Percentiles rank a stretch among this genome's conserved stretches.
phyloP scores from a whole-genome alignment of 2,888 invertebrate genomes.

The Brachyopa scutellaris region DNA sequence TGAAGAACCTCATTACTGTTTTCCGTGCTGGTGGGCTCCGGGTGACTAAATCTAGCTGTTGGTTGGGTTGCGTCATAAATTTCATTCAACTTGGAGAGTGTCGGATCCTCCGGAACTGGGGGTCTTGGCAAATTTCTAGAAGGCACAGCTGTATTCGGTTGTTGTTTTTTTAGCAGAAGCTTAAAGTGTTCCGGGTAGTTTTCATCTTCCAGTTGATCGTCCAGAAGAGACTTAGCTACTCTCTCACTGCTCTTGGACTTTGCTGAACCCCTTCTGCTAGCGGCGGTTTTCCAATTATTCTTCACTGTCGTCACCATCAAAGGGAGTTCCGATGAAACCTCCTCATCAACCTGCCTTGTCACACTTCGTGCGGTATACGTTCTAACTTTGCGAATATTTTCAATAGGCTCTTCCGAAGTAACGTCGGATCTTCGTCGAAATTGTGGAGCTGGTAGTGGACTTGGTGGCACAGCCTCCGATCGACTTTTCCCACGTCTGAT shows the following conservation, averaged over 20 bases:
- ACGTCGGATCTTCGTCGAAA: constrained; percentile 36
- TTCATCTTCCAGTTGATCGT: constrained; percentile 85
- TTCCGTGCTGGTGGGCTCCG: constrained; percentile 34
- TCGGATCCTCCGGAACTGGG: constrained; percentile 9
- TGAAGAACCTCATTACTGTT: constrained; percentile 48
- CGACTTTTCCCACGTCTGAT: constrained; percentile 7
- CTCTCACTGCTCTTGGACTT: constrained; percentile 73
- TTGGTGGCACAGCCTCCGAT: neutral
- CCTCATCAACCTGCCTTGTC: constrained; percentile 12
- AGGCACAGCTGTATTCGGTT: constrained; percentile 9
- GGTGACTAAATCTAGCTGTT: constrained; percentile 14
- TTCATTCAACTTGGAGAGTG: constrained; percentile 82
- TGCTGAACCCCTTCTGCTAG: constrained; percentile 53
- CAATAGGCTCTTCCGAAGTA: constrained; percentile 47
- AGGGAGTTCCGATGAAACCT: constrained; percentile 42
- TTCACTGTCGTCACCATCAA: constrained; percentile 62
- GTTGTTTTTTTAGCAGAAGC: constrained; percentile 82
- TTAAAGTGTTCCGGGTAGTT: constrained; percentile 87
- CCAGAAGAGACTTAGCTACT: constrained; percentile 75
- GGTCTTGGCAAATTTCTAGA: constrained; percentile 34
- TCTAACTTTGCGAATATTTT: constrained; percentile 41
- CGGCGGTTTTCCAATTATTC: constrained; percentile 65
- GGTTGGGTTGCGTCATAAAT: constrained; percentile 32
- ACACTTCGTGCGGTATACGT: constrained; percentile 48
- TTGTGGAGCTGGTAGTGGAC: neutral